Percentiles rank a stretch among this genome's conserved stretches.
These are phyloP conservation scores for Carassius auratus DNA, from an alignment of 2,113 vertebrate species.

Conservation along the genomic window DNA sequence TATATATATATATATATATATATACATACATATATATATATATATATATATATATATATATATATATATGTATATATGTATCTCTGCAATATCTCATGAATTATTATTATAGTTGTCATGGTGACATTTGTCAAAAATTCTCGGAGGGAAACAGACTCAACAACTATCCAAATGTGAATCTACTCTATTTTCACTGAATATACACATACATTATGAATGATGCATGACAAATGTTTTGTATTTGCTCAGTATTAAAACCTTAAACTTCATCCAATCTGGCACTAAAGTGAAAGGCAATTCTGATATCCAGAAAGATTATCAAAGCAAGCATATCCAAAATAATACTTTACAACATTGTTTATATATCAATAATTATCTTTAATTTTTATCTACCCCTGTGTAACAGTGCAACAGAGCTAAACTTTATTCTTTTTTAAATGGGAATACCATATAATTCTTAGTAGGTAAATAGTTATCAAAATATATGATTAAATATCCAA, in stretches of 20 bases:
- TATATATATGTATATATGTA: neutral
- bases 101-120: slow-evolving; percentile 42
- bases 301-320: neutral
- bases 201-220: slow-evolving; percentile 21
- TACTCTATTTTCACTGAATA: neutral
- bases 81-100: slow-evolving; percentile 31
- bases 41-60: too few relatives aligned
- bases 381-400: neutral
- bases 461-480: neutral
- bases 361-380: neutral
- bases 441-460: neutral
- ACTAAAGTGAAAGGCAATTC: neutral
- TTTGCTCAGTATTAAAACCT: neutral
- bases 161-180: slow-evolving; percentile 15
- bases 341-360: neutral
- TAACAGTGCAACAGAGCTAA: too few relatives aligned
- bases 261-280: neutral
- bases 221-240: neutral
- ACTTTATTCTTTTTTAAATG: neutral
- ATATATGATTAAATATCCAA: neutral
- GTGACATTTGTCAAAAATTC: slow-evolving; percentile 26
- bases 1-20: too few relatives aligned
- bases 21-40: too few relatives aligned
- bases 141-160: slow-evolving; percentile 17
- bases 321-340: neutral